Base-by-base conservation (phyloP, 2,888 invertebrate species). In the Calephelis perditalis region DNA sequence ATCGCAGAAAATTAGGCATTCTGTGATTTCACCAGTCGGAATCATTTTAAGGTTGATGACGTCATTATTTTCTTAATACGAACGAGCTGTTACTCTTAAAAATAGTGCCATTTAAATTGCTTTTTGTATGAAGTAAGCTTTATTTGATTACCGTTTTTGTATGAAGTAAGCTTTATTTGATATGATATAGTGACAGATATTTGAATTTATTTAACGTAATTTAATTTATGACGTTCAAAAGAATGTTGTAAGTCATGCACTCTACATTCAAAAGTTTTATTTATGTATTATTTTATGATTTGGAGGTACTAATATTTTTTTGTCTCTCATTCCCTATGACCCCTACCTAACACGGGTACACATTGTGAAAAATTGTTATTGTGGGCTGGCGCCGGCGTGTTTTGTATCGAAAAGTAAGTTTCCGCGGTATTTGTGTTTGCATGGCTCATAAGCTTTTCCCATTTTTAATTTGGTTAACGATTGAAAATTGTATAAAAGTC, bases 251-350 rank as follows among this genome's bases (percentile, higher is more conserved):
- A 60, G 59, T 63, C 61, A 62, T 65, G 46, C 61, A 65, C 55
- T 58, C 35, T 55, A 57, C 35, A 55, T 54, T 15, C 35, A 0
- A 49, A 26, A 56, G 44, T 58, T 44, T 63, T 65, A 58, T 66
- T 67, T 68, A 59, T 68, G 59, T 65, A 63, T 67, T 63, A 52
- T 52, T 52, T 60, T 67, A 66, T 72, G 58, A 66, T 73, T 79
- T 78, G 78, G 78, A 80, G 81, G 81, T 86, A 87, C 84, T 89
- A 88, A 88, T 89, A 83, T 84, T 71, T 84, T 87, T 89, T 88
- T 87, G 73, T 86, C 76, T 87, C 81, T 84, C 82, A 83, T 54
- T 54, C 76, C 81, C 79, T 75, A 74, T 83, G 85, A 81, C 82
- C 79, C 85, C 79, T 73, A 85, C 81, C 79, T 86, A 84, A 86